Conservation (phyloP, 2,888 invertebrate genomes). For the Archips crataeganus region DNA sequence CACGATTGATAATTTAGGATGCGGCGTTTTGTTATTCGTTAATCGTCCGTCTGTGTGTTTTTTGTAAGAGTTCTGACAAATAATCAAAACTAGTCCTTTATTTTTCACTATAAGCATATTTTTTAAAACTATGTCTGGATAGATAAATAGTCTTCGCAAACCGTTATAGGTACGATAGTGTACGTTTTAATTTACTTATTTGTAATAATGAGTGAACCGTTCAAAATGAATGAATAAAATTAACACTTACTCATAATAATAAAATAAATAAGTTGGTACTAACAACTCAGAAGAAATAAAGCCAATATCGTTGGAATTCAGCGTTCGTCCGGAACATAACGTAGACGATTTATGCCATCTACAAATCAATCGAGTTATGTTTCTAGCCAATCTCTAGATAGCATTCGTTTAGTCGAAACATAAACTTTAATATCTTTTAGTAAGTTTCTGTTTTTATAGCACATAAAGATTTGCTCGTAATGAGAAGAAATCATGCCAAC, state of each 20-base stretch:
- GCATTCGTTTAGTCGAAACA: constrained; percentile 28
- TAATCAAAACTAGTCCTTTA: too few relatives aligned
- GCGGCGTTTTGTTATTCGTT: neutral
- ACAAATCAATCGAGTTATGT: constrained; percentile 38
- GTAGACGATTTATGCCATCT: constrained; percentile 34
- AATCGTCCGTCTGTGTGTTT: neutral
- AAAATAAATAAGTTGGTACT: constrained; percentile 1
- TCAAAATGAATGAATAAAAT: neutral
- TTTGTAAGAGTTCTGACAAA: too few relatives aligned
- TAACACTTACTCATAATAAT: neutral
- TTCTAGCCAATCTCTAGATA: constrained; percentile 29
- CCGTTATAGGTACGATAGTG: neutral
- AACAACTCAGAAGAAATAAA: constrained; percentile 14
- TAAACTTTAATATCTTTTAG: constrained; percentile 20
- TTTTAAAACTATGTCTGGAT: too few relatives aligned
- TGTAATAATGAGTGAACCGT: neutral
- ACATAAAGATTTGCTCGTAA: constrained; percentile 24
- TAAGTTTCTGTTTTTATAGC: constrained; percentile 26
- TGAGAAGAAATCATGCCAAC: neutral
- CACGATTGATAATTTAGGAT: neutral
- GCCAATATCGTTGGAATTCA: constrained; percentile 26
- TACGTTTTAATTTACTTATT: neutral
- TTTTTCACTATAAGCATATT: too few relatives aligned
- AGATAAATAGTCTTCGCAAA: neutral
- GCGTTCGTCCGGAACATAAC: constrained; percentile 26